These are phyloP conservation scores for Lochmaea capreae DNA, from an alignment of 2,888 invertebrate genomes.

Conservation along the genomic window DNA sequence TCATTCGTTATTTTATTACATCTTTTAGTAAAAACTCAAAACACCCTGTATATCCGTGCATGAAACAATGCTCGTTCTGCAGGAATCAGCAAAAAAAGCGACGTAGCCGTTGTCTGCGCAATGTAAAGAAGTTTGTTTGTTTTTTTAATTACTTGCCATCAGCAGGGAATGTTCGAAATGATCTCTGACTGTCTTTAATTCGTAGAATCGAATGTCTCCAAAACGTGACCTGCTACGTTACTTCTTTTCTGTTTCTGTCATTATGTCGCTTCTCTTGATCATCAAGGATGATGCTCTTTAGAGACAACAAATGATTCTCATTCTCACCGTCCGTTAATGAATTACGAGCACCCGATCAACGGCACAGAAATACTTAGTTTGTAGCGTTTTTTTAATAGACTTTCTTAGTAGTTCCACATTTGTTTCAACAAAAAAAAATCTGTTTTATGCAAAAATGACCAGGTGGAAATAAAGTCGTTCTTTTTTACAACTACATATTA, in stretches of 20 bases:
- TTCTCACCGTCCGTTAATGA: conserved; percentile 21
- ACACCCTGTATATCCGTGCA: conserved; percentile 33
- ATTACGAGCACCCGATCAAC: conserved; percentile 19
- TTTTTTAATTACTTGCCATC: conserved; percentile 53
- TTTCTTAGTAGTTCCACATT: conserved; percentile 5
- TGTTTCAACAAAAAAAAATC: conserved; percentile 3
- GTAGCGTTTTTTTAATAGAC: not conserved
- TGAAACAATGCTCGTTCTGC: conserved; percentile 30
- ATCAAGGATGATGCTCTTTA: conserved; percentile 22
- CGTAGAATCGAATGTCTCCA: conserved; percentile 49
- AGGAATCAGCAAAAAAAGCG: conserved; percentile 40
- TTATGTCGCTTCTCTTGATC: conserved; percentile 25
- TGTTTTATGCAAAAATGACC: not conserved
- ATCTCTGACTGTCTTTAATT: conserved; percentile 49
- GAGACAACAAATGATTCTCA: conserved; percentile 23
- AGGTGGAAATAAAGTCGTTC: no score
- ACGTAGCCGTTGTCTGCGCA: conserved; percentile 49
- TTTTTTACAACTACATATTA: no score
- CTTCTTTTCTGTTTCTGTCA: conserved; percentile 30
- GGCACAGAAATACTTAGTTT: conserved; percentile 11
- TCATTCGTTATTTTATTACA: not conserved
- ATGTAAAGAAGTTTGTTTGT: conserved; percentile 53
- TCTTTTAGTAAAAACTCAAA: not conserved
- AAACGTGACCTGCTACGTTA: conserved; percentile 47
- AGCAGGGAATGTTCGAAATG: conserved; percentile 49